Evolutionary conservation across 1,140 invertebrate genomes (phyloP), one percentile per base, ranked within the genome.

Genomic region (Drosophila ercepeae): DNA sequence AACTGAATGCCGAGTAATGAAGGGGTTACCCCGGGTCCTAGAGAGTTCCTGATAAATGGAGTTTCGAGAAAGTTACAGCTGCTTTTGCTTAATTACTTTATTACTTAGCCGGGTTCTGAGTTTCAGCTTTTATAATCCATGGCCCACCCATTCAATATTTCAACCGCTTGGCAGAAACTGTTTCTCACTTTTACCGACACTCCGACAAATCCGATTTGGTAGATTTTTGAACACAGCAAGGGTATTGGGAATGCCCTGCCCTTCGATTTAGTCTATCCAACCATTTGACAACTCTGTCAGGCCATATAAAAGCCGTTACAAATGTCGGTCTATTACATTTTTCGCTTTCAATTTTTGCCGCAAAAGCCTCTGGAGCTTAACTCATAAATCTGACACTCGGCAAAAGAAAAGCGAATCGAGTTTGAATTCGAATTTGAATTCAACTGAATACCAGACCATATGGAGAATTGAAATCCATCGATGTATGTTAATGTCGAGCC

Each of bases 301-400:
- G 27, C 48, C 21, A 48, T 16, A 42, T 63, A 63, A 52, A 59
- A 72, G 41, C 39, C 51, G 34, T 70, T 46, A 36, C 59, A 42
- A 67, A 44, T 67, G 46, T 65, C 39, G 39, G 32, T 72, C 46
- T 50, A 52, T 48, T 60, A 39, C 53, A 50, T 42, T 61, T 59
- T 76, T 75, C 69, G 68, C 65, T 76, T 82, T 59, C 49, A 55
- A 46, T 70, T 77, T 71, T 71, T 59, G 44, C 52, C 52, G 65
- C 70, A 70, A 19, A 19, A 55, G 60, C 39, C 45, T 32, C 44
- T 19, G 42, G 39, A 61, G 79, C 69, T 82, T 78, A 84, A 63
- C 75, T 63, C 55, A 78, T 72, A 84, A 84, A 83, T 83, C 78
- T 78, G 78, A 75, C 79, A 61, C 75, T 65, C 48, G 39, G 16